Evolutionary conservation across 2,888 invertebrate species (phyloP).

Genomic region (Blera fallax): DNA sequence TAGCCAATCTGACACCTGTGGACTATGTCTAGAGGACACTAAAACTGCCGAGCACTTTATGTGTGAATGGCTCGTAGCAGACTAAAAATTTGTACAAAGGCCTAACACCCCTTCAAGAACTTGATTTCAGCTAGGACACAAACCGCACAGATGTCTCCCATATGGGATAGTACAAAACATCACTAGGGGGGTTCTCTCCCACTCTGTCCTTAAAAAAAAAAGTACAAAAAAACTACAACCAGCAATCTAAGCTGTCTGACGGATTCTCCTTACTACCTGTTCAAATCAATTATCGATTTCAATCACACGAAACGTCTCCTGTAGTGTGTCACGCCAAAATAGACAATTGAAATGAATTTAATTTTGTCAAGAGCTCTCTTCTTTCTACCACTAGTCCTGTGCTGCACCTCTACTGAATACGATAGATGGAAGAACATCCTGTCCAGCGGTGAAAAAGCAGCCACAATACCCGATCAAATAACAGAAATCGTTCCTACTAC

Average conservation of each 20-base stretch:
- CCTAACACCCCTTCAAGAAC: too few relatives aligned
- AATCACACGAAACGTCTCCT: background rate
- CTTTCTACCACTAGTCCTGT: background rate
- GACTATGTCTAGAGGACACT: too few relatives aligned
- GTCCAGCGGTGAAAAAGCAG: background rate
- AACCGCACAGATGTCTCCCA: too few relatives aligned
- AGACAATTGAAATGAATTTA: constrained; percentile 12
- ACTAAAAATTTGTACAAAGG: too few relatives aligned
- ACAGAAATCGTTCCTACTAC: background rate
- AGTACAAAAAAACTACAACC: background rate
- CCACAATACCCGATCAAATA: background rate
- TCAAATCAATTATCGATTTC: background rate
- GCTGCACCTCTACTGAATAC: background rate
- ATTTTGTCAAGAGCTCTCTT: background rate
- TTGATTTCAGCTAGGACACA: too few relatives aligned
- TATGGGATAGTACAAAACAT: too few relatives aligned
- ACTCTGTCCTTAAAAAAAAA: too few relatives aligned
- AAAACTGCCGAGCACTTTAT: too few relatives aligned
- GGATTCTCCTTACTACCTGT: background rate
- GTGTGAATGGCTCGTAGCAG: too few relatives aligned
- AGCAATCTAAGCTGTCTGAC: background rate
- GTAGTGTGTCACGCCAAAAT: background rate
- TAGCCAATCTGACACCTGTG: too few relatives aligned
- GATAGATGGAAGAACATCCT: background rate
- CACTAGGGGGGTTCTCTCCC: too few relatives aligned